Evolutionary conservation across 2,797 vertebrate genomes (phyloP).

Genomic region (Mormyrus proboscirostris): DNA sequence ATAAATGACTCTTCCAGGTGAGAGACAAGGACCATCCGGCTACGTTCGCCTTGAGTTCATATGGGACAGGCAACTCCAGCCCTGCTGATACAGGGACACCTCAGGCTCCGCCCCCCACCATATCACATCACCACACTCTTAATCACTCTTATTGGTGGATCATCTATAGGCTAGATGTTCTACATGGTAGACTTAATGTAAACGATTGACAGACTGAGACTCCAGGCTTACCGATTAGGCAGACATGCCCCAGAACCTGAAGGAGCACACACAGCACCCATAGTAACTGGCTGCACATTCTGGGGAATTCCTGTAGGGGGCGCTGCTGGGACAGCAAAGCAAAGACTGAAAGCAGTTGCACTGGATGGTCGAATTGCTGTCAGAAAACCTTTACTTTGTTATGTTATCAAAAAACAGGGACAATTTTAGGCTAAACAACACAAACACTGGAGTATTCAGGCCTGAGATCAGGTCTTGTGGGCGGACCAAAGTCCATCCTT

Average conservation of each 20-base stretch:
- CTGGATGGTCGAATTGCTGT: too few species aligned
- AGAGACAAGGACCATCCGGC: constrained; percentile 47
- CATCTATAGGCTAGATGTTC: not conserved
- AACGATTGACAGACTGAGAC: not conserved
- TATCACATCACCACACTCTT: constrained; percentile 12
- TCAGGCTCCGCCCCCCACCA: not conserved
- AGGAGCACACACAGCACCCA: not conserved
- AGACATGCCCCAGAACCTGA: not conserved
- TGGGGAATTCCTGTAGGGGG: not conserved
- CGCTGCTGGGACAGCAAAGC: not conserved
- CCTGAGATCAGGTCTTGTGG: too few species aligned
- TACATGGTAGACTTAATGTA: not conserved
- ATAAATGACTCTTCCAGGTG: constrained; percentile 53
- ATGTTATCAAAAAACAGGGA: too few species aligned
- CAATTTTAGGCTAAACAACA: too few species aligned
- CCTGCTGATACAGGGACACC: not conserved
- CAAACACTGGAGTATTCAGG: too few species aligned
- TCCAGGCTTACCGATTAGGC: not conserved
- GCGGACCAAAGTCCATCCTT: too few species aligned
- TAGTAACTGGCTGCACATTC: not conserved
- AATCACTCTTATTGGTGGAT: not conserved
- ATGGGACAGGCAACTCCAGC: constrained; percentile 22
- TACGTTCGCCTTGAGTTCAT: constrained; percentile 41
- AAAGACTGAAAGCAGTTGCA: too few species aligned
- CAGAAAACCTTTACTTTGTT: too few species aligned